phyloP scores from a whole-genome alignment of 2,888 invertebrate species.

The Sipha maydis region DNA sequence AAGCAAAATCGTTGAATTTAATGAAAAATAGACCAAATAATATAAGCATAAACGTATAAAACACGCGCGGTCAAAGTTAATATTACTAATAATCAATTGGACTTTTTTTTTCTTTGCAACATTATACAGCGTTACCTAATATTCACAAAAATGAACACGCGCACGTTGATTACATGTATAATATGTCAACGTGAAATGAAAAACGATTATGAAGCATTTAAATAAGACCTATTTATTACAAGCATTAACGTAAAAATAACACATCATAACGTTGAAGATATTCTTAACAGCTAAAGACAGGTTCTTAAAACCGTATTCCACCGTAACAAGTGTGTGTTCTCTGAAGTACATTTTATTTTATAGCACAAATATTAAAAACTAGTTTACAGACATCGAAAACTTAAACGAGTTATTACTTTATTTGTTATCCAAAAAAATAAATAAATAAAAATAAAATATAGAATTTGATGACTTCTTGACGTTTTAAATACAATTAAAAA shows the following conservation, averaged over 20 bases:
- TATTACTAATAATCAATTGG: background rate
- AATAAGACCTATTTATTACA: conserved; percentile 48
- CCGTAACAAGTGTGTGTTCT: background rate
- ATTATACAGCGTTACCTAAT: background rate
- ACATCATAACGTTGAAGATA: conserved; percentile 19
- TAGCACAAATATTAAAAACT: conserved; percentile 39
- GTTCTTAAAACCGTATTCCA: conserved; percentile 10
- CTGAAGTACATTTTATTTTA: conserved; percentile 10
- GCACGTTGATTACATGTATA: background rate
- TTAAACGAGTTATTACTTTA: conserved; percentile 11
- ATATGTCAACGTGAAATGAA: conserved; percentile 23
- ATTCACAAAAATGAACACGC: background rate
- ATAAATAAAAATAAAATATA: background rate
- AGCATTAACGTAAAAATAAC: conserved; percentile 26
- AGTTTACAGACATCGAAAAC: conserved; percentile 13
- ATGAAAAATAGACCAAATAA: background rate
- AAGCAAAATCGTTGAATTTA: background rate
- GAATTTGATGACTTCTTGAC: background rate
- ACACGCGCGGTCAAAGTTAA: background rate
- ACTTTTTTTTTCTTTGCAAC: background rate
- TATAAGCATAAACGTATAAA: background rate
- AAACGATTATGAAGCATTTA: conserved; percentile 2
- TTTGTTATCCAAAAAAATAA: background rate
- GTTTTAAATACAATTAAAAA: background rate
- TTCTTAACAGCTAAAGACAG: conserved; percentile 28